Percentiles rank a stretch among this genome's conserved stretches.
phyloP scores from a whole-genome alignment of 2,888 invertebrate species.

The Gastrophysa polygoni region DNA sequence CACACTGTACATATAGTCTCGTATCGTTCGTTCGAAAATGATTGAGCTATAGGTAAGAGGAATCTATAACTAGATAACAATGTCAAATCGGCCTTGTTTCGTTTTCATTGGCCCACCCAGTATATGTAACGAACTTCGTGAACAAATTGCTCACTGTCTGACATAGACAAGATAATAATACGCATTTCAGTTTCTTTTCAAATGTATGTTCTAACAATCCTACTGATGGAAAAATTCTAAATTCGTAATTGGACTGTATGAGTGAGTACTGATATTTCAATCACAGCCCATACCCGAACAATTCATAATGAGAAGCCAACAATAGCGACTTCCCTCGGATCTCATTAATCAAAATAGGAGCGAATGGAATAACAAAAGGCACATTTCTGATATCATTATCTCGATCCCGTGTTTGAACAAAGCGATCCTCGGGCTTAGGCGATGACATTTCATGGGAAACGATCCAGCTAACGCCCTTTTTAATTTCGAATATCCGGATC shows the following conservation, averaged over 20 bases:
- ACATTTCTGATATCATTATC: conserved; percentile 17
- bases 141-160: no score
- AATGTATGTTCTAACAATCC: no score
- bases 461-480: conserved; percentile 19
- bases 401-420: conserved; percentile 21
- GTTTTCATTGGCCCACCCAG: no score
- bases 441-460: conserved; percentile 27
- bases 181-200: no score
- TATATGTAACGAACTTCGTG: no score
- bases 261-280: neutral
- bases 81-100: no score
- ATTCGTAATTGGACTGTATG: neutral
- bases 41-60: no score
- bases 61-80: no score
- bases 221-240: neutral
- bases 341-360: conserved; percentile 21
- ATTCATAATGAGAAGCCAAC: neutral
- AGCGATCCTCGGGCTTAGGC: conserved; percentile 11
- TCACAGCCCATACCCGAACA: neutral
- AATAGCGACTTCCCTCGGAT: conserved; percentile 13
- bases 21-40: no score
- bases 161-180: no score
- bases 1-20: no score
- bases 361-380: conserved; percentile 16
- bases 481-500: conserved; percentile 27